Base-by-base conservation (phyloP, 2,113 vertebrate genomes). In the Corythornis cristatus region DNA sequence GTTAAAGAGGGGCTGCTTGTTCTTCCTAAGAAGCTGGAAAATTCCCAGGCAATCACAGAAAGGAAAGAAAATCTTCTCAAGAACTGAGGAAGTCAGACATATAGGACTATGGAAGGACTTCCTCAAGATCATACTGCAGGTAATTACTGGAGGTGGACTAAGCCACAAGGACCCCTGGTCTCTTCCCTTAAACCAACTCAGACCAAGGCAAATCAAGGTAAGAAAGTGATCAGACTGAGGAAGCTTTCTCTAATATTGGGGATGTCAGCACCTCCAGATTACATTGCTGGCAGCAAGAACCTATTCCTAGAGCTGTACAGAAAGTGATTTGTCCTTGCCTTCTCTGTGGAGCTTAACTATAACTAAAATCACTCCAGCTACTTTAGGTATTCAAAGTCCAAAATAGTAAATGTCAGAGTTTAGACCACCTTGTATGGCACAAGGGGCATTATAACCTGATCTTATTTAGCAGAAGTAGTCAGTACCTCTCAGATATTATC, bases 91-190 rank as follows among this genome's bases (percentile, higher is more conserved):
- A 76, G 43, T 70, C 46, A 75, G 50, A 31, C 11, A 9, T 7
- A 19, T 9, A 54, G 22, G 42, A 58, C 6, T 12, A 2, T 11
- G 3, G 0, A 70, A 15, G 10, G 31, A 40, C 21, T 84, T 70
- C 35, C 40, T 61, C 22, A 79, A 84, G 33, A 21, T 88, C 83
- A 53, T 35, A 15, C 21, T 31, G 15, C 48, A 72, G 70, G 29
- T n/a, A 70, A 37, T 28, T 61, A 26, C 28, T 83, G 53, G 40
- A 90, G 43, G 29, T 78, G 51, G 25, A 21, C 13, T 4, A 33
- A 67, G 33, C 77, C n/a, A 29, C 0, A 0, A 79, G 26, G 33
- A 77, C 1, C 6, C 8, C 2, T 2, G 3, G 8, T 35, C 35
- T 71, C 29, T 75, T 78, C 35, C 17, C 40, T 57, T 23, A 50